Evolutionary conservation across 2,113 vertebrate genomes (phyloP).

Genomic region (Rallus limicola): DNA sequence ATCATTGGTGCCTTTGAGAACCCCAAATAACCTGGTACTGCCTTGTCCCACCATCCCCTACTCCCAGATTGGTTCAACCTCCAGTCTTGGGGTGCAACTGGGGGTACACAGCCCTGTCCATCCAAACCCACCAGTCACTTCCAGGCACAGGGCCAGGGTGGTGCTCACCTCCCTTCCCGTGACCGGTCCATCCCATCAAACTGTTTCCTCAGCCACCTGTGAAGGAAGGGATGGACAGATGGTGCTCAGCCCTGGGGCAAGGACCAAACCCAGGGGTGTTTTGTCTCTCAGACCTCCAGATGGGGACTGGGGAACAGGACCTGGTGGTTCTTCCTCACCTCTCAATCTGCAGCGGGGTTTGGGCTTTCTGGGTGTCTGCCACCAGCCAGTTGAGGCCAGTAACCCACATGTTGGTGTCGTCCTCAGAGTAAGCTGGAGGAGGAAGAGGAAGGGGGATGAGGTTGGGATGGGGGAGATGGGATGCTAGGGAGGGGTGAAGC

Average conservation of each 20-base stretch:
- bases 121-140: rapidly evolving
- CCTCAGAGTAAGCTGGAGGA: constrained; percentile 83
- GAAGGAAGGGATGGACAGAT: background rate
- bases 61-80: background rate
- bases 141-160: rapidly evolving
- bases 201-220: constrained; percentile 87
- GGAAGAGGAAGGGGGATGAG: background rate
- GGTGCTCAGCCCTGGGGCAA: background rate
- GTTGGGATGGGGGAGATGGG: background rate
- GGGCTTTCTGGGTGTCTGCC: constrained; percentile 79
- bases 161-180: constrained; percentile 83
- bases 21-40: background rate
- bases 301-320: rapidly evolving
- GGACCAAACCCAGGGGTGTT: rapidly evolving
- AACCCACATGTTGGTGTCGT: constrained; percentile 87
- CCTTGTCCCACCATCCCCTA: constrained; percentile 32
- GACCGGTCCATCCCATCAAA: constrained; percentile 85
- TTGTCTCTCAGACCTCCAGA: background rate
- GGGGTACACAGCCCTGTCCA: background rate
- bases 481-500: background rate
- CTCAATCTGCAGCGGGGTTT: constrained; percentile 80
- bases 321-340: constrained; percentile 63
- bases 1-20: background rate
- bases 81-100: background rate
- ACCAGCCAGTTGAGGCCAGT: constrained; percentile 85